Evolutionary conservation across 1,140 invertebrate genomes (phyloP).

Genomic region (Cotesia typhae): DNA sequence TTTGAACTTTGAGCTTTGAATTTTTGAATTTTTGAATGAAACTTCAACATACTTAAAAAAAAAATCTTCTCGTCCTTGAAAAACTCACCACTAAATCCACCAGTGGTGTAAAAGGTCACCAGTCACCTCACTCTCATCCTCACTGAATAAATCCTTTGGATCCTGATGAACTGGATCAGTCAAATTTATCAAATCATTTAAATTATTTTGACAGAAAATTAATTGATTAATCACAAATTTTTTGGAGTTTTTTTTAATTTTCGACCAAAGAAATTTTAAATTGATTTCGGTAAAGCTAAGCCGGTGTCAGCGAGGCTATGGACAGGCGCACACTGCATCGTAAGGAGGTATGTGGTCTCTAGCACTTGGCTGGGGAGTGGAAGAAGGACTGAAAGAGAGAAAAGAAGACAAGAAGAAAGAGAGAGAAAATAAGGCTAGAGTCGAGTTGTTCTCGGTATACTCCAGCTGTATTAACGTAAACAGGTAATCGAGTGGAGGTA

Average conservation of each 20-base stretch:
- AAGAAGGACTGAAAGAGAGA: conserved; percentile 47
- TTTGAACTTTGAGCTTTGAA: background rate
- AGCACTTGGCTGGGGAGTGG: conserved; percentile 48
- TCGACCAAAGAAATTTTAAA: background rate
- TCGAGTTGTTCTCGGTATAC: conserved; percentile 44
- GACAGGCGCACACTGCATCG: conserved; percentile 60
- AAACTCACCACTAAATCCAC: conserved; percentile 17
- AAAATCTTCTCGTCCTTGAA: background rate
- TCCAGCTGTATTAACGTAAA: background rate
- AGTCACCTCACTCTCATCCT: conserved; percentile 13
- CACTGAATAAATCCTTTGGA: background rate
- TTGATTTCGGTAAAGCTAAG: conserved; percentile 36
- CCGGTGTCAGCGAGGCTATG: conserved; percentile 56
- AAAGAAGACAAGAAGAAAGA: conserved; percentile 30
- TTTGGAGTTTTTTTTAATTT: no score
- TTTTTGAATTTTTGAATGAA: no score
- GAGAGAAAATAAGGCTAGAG: conserved; percentile 43
- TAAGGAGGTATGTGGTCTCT: conserved; percentile 59
- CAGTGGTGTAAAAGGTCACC: background rate
- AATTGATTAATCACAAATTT: no score
- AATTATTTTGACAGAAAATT: background rate
- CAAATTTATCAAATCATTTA: no score
- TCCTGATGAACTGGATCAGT: background rate
- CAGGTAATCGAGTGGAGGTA: conserved; percentile 5
- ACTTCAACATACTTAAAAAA: no score